Conservation (phyloP, 2,797 vertebrate species). For the Eupleurogrammus muticus region DNA sequence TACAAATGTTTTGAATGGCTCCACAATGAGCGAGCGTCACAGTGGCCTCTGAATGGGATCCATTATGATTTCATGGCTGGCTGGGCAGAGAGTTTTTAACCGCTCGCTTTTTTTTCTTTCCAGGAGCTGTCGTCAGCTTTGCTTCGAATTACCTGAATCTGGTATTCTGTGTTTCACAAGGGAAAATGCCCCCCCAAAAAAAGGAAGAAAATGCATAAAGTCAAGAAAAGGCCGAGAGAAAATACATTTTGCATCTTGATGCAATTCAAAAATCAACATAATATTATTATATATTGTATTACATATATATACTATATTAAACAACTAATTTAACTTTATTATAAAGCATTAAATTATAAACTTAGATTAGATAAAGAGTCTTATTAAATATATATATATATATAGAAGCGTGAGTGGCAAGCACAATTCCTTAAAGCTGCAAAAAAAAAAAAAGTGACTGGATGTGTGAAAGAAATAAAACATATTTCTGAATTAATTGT, state of each 20-base stretch:
- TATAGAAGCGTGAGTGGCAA: neutral
- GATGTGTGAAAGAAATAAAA: neutral
- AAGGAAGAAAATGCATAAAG: constrained; percentile 47
- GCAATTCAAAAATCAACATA: no score
- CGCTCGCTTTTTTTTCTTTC: constrained; percentile 55
- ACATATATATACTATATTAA: no score
- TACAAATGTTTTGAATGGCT: constrained; percentile 52
- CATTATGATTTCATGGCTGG: constrained; percentile 82
- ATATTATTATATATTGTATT: no score
- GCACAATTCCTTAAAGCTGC: neutral
- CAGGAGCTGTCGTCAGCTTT: constrained; percentile 69
- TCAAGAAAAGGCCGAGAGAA: neutral
- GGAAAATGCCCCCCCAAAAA: constrained; percentile 34
- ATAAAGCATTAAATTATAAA: neutral
- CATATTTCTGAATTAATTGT: neutral
- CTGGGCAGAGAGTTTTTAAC: constrained; percentile 61
- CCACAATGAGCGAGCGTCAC: constrained; percentile 62
- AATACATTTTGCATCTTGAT: constrained; percentile 9
- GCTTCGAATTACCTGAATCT: constrained; percentile 68
- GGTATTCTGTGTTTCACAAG: constrained; percentile 32
- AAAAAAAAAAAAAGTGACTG: neutral
- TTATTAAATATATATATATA: neutral
- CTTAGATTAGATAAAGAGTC: no score
- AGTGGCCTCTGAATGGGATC: constrained; percentile 70
- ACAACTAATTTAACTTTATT: neutral